These are phyloP conservation scores for Synanceia verrucosa DNA, from an alignment of 2,797 vertebrate genomes.

Conservation along the genomic window DNA sequence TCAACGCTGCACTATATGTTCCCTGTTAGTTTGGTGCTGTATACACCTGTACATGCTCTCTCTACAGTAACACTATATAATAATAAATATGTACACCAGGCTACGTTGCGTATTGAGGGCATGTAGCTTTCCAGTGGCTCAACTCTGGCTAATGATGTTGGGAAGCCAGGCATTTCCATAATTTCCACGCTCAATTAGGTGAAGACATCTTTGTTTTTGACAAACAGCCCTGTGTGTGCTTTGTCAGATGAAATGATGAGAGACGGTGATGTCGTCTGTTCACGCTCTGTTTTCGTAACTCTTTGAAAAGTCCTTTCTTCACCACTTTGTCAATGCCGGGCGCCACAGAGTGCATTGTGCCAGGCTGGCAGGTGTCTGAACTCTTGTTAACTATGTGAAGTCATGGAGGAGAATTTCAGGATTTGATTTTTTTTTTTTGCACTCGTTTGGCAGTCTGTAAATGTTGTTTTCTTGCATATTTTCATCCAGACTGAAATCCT, in stretches of 20 bases:
- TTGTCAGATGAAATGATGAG: conserved; percentile 2
- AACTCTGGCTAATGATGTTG: not conserved
- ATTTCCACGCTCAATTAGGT: not conserved
- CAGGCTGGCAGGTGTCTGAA: conserved; percentile 19
- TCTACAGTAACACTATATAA: not conserved
- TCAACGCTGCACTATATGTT: not conserved
- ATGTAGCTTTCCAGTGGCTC: not conserved
- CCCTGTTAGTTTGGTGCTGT: not conserved
- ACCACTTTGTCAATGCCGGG: not conserved
- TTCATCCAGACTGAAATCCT: not conserved
- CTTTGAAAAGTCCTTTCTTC: not conserved
- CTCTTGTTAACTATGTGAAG: conserved; percentile 12
- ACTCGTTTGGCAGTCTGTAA: not conserved
- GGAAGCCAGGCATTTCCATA: not conserved
- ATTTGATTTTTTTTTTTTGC: conserved; percentile 25
- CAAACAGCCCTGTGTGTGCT: not conserved
- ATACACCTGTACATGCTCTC: not conserved
- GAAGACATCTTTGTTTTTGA: conserved; percentile 8
- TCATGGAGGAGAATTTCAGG: conserved; percentile 8
- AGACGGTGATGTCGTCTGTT: not conserved
- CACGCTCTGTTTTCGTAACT: not conserved
- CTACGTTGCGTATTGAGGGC: not conserved
- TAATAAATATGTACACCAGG: no score
- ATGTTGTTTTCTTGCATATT: conserved; percentile 3
- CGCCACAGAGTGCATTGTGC: not conserved